Base-by-base conservation (phyloP, 2,888 invertebrate species). In the Operophtera brumata region DNA sequence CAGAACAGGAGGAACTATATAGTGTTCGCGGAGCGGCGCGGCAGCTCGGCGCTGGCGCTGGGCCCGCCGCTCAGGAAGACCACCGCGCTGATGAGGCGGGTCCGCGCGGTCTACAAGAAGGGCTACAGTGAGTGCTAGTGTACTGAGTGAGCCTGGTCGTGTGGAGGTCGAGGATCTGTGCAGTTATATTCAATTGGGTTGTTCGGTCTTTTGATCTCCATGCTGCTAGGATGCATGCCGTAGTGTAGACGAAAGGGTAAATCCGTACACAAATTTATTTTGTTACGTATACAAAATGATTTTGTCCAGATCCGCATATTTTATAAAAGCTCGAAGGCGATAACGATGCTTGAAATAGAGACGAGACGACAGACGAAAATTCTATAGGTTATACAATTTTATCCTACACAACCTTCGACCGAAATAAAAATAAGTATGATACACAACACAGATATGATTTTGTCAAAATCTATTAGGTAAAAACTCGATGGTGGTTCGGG, bases 91-190 rank as follows among this genome's bases (percentile, higher is more conserved):
- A 72, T 86, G 55, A 77, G 83, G 75, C 78, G 90, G 78, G 82
- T 90, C 67, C 82, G 85, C 57, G 86, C 88, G 49, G 89, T 90
- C 86, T 89, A 88, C 88, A 80, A 78, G 79, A 78, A 81, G 54
- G 86, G 86, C 65, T 89, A 90, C 85, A 88, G 90, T 90, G 89
- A 89, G 90, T 90, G 87, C 63, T 53, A 57, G 59, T 60, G 57
- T 59, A 35, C 59, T 57, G 58, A 43, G 20, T n/a, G 20, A 51
- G 48, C 56, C 64, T 54, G 65, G 61, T 67, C 75, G 72, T 75
- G 73, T 75, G 79, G 73, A 69, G 66, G 60, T 71, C 63, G 71
- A 61, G 35, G 44, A 20, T 39, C 28, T n/a, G 34, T 11, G 11
- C 5, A 37, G 37, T 13, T 37, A 14, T 34, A 6, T 5, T 34